These are phyloP conservation scores for Mallateleia sp. DNA, from an alignment of 2,888 invertebrate genomes.

Conservation along the genomic window DNA sequence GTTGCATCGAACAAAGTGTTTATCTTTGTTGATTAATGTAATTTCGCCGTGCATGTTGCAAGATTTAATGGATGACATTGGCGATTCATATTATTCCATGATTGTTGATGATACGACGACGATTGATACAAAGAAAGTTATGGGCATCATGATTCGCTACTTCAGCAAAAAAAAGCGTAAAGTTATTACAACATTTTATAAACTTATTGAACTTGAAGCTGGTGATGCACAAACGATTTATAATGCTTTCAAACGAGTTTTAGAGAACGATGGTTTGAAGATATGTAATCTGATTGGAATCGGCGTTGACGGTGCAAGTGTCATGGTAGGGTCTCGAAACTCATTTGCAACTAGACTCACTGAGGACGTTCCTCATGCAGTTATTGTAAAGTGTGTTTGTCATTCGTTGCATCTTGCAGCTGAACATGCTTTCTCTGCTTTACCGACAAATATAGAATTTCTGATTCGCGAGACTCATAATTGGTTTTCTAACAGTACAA, in stretches of 20 bases:
- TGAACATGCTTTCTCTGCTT: slow-evolving; percentile 65
- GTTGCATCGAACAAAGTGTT: slow-evolving; percentile 81
- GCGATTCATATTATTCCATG: slow-evolving; percentile 82
- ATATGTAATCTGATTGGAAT: slow-evolving; percentile 78
- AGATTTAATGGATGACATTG: slow-evolving; percentile 83
- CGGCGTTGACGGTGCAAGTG: slow-evolving; percentile 65
- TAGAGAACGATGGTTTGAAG: slow-evolving; percentile 74
- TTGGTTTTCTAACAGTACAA: slow-evolving; percentile 83
- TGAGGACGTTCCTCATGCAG: slow-evolving; percentile 46
- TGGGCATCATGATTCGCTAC: slow-evolving; percentile 78
- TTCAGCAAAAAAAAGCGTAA: slow-evolving; percentile 64
- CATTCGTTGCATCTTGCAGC: slow-evolving; percentile 78
- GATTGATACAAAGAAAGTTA: slow-evolving; percentile 70
- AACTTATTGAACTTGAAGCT: slow-evolving; percentile 71
- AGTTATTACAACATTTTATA: slow-evolving; percentile 79
- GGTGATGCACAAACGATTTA: slow-evolving; percentile 69
- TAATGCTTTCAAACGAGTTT: slow-evolving; percentile 49
- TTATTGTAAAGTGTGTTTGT: slow-evolving; percentile 62
- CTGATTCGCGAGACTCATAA: slow-evolving; percentile 80
- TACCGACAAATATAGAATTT: slow-evolving; percentile 77
- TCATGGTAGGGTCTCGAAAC: slow-evolving; percentile 78
- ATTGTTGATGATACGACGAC: slow-evolving; percentile 83
- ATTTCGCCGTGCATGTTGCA: slow-evolving; percentile 82
- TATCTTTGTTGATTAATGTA: slow-evolving; percentile 84
- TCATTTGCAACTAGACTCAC: slow-evolving; percentile 62